Evolutionary conservation across 1,140 invertebrate genomes (phyloP), one percentile per base, ranked within the genome.

Genomic region (Stegodyphus mimosarum): DNA sequence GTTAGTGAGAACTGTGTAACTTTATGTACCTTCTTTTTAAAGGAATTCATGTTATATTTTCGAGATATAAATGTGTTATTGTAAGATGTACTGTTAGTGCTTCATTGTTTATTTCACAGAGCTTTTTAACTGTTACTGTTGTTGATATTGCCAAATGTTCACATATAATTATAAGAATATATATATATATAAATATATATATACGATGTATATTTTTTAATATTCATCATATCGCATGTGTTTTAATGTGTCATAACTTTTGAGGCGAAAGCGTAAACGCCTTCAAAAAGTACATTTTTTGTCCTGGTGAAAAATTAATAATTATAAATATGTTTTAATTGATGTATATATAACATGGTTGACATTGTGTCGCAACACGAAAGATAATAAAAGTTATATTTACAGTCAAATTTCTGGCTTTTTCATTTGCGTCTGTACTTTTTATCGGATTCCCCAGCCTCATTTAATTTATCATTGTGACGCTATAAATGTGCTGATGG

Each of bases 201-300:
- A 84, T 84, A 84, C 64, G 81, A 84, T 84, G 81, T 84, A 84
- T 84, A 84, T 84, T 84, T 84, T 84, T 84, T 84, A 84, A 84
- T 76, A 84, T 84, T 84, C 81, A 84, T 84, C 81, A 75, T 49
- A 64, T 84, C 70, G 73, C 81, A 76, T 84, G 81, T 84, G 73
- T 76, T 84, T 84, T 76, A 84, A 53, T 84, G 81, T 84, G 72
- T 84, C 81, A 84, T 84, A 84, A 84, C 66, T 60, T 69, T 84
- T 67, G 52, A 48, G 72, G 81, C 80, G 71, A 53, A 74, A 13
- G 51, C 63, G 63, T 67, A 15, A 55, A 48, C 72, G 73, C 73
- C 73, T 73, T 73, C 63, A 17, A 73, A 81, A 84, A 84, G 33
- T 7, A 69, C 80, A 83, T 76, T 64, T 75, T 72, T 74, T 84